Evolutionary conservation across 2,113 vertebrate species (phyloP).

Genomic region (Corythaixoides concolor): DNA sequence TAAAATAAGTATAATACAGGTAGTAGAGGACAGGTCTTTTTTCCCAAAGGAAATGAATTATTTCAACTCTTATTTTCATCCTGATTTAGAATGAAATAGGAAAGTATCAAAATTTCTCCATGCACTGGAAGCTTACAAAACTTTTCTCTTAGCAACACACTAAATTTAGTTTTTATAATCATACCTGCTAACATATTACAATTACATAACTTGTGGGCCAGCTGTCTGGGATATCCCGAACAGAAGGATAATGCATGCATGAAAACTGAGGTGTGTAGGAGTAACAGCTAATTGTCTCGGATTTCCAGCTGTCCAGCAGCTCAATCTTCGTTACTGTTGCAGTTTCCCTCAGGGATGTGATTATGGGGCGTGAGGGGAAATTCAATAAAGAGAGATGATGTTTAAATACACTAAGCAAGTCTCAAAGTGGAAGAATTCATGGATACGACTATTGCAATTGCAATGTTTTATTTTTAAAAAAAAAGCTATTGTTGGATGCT

Average conservation of each 20-base stretch:
- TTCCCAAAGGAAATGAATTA: neutral
- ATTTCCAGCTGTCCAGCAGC: neutral
- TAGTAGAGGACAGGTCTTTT: neutral
- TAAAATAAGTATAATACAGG: neutral
- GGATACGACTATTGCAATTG: neutral
- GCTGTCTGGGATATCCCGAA: neutral
- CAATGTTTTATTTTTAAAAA: neutral
- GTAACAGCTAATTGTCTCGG: neutral
- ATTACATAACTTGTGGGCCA: neutral
- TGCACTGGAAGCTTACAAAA: neutral
- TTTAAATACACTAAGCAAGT: neutral
- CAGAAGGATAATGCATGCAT: neutral
- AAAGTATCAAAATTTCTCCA: neutral
- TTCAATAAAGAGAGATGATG: neutral
- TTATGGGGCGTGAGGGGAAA: fast-evolving
- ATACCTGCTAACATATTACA: neutral
- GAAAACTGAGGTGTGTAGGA: neutral
- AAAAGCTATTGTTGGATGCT: neutral
- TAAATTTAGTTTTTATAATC: neutral
- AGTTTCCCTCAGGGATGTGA: neutral
- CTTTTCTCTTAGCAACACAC: neutral
- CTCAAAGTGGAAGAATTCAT: neutral
- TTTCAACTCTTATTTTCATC: neutral
- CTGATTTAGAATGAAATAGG: neutral
- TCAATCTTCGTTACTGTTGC: neutral